Base-by-base conservation (phyloP, 2,888 invertebrate species). In the Drosophila glabriapex region DNA sequence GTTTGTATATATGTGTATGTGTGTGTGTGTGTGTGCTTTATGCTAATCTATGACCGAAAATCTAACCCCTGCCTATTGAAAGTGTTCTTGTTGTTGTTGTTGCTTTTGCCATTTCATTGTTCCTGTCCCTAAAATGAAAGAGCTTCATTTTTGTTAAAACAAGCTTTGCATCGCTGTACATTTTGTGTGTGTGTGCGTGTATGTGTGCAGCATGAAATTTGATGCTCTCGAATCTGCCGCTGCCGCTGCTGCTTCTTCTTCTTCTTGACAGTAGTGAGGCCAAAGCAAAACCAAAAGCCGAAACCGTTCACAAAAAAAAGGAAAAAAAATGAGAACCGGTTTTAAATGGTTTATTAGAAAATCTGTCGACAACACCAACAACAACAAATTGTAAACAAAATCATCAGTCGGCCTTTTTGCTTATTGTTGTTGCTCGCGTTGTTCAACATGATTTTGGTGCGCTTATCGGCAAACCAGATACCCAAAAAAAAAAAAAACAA, bases 311-410 rank as follows among this genome's bases (percentile, higher is more conserved):
- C 78, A 86, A 76, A 75, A 68, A 66, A 72, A 68, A 70, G 50
- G 68, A 56, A 53, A 76, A 76, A 74, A 82, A 73, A 35, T 69
- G 49, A 79, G 86, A 89, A 89, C 89, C 87, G 87, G 87, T 88
- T 87, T 69, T 77, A 69, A 83, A 89, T 89, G 87, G 78, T 89
- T 83, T 88, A 88, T 88, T 88, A 87, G 87, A 88, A 87, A 89
- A 89, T 87, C 86, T 82, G 78, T 85, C 72, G 71, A 78, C 75
- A 74, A 77, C 65, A 79, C 76, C 75, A 78, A 78, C 75, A 7
- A 29, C 29, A 68, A 71, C 73, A 83, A 87, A 89, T 85, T 82
- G 85, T 87, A 87, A 87, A 87, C 87, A 89, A 89, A 87, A 87
- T 85, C 73, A 70, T 85, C 76, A 73, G 73, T 65, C 76, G 74